Base-by-base conservation (phyloP, 2,888 invertebrate species). In the Tachina fera region DNA sequence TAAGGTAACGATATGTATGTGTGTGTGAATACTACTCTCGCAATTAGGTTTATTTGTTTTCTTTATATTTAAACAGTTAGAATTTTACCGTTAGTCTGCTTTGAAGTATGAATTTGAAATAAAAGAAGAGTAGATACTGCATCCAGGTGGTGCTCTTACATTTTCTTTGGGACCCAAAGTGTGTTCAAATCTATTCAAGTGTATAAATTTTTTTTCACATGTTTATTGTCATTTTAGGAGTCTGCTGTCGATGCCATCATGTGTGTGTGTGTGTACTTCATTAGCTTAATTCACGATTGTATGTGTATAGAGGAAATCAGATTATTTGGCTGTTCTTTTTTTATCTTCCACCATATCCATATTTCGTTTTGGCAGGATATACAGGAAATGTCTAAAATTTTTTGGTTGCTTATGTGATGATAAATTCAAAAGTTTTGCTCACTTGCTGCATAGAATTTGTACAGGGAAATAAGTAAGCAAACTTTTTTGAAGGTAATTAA, bases 281-380 rank as follows among this genome's bases (percentile, higher is more conserved):
- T 89, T 91, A 91, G 88, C 88, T 89, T 90, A 90, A 90, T 91
- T 91, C 90, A 89, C 89, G 91, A 31, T 31, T 19, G 41, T 89
- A 89, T 14, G 14, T 89, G 88, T 88, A 89, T 87, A 88, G 88
- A 67, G 75, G 82, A 79, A 82, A 78, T 79, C 70, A 60, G 82
- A 75, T 86, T 82, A 83, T 72, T 53, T 16, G 51, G 60, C 16
- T 71, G 45, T 31, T 51, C 43, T 65, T 65, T 56, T n/a, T 58
- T 58, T 22, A 31, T 47, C 13, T 45, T 47, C 8, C 16, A 16
- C 19, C 10, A 61, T 11, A 53, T 11, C 19, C 10, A 61, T 11
- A 53, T 11, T 56, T 61, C 22, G 3, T 65, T 68, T 51, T 53
- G 53, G 31, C 71, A 61, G 83, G 79, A 74, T 71, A 67, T 61